These are phyloP conservation scores for Pseudomyrmex pallidus DNA, from an alignment of 1,140 invertebrate genomes.

Conservation along the genomic window DNA sequence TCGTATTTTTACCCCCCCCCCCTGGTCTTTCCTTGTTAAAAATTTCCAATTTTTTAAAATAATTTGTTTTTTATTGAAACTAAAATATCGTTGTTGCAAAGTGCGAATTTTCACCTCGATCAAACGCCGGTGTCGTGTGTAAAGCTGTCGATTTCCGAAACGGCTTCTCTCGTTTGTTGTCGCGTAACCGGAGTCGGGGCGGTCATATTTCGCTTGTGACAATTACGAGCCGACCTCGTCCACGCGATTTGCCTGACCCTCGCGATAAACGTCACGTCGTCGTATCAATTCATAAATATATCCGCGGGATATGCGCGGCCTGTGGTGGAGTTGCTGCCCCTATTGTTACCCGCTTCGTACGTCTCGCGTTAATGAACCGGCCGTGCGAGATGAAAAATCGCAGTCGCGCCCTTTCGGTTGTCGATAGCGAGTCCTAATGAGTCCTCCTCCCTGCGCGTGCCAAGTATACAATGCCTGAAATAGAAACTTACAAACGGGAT, in stretches of 20 bases:
- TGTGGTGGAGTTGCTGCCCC: slow-evolving; percentile 15
- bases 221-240: slow-evolving; percentile 37
- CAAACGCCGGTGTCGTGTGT: neutral
- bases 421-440: slow-evolving; percentile 33
- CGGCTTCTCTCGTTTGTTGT: slow-evolving; percentile 23
- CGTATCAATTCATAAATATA: slow-evolving; percentile 59
- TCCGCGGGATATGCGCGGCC: no score
- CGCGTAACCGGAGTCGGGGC: neutral
- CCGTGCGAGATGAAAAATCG: slow-evolving; percentile 26
- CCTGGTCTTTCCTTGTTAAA: neutral
- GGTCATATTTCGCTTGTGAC: slow-evolving; percentile 33
- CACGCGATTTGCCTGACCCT: slow-evolving; percentile 41
- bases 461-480: neutral
- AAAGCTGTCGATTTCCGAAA: slow-evolving; percentile 1
- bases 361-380: slow-evolving; percentile 33
- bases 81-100: no score
- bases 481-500: slow-evolving; percentile 21
- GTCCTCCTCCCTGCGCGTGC: neutral
- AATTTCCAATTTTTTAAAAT: slow-evolving; percentile 9
- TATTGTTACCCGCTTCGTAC: slow-evolving; percentile 49
- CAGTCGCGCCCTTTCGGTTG: slow-evolving; percentile 39
- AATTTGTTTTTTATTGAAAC: neutral
- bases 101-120: neutral
- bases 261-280: slow-evolving; percentile 35
- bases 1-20: neutral